phyloP scores from a whole-genome alignment of 2,113 vertebrate genomes.

The Rhabdornis inornatus region DNA sequence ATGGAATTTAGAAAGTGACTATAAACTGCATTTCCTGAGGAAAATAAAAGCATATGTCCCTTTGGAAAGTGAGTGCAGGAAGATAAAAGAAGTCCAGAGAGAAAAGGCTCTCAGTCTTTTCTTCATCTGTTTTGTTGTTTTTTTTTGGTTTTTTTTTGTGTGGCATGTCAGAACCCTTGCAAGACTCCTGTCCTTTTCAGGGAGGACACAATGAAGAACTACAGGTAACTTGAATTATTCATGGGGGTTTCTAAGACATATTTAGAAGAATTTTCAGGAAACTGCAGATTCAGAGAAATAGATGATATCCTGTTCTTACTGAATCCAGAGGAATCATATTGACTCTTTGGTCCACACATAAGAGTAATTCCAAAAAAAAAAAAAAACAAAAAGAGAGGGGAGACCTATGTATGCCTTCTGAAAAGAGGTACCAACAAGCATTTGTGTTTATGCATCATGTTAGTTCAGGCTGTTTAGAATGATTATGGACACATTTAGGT shows the following conservation, averaged over 20 bases:
- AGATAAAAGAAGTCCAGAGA: neutral
- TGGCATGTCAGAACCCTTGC: neutral
- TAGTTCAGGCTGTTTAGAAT: neutral
- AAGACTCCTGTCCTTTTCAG: neutral
- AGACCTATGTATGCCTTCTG: fast-evolving
- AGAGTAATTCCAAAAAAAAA: neutral
- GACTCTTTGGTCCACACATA: neutral
- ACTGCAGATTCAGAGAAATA: neutral
- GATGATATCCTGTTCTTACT: neutral
- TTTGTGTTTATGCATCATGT: neutral
- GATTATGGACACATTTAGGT: neutral
- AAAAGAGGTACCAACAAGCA: neutral
- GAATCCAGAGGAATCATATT: fast-evolving
- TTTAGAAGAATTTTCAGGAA: neutral
- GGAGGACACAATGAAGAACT: neutral
- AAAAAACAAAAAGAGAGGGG: neutral
- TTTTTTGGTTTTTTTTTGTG: too few species aligned
- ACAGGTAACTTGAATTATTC: neutral
- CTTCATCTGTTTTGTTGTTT: neutral
- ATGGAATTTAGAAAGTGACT: neutral
- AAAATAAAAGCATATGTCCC: neutral
- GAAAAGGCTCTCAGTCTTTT: neutral
- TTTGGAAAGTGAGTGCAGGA: neutral
- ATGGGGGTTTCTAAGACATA: neutral
- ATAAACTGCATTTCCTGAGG: neutral